Conservation (phyloP, 2,797 vertebrate genomes). For the Sternarchorhynchus goeldii region DNA sequence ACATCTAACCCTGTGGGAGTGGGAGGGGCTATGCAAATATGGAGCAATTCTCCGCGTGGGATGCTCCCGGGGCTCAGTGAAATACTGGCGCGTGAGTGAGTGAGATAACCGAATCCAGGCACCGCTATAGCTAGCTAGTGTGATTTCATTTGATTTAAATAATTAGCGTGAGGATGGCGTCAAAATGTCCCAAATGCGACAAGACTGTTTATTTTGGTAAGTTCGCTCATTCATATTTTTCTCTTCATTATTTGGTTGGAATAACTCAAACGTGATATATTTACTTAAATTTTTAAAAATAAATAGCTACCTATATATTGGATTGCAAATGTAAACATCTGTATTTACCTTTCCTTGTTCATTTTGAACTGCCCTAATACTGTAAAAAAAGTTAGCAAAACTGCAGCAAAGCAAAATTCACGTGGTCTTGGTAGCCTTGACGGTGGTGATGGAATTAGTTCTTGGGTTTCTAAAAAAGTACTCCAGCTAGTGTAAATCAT, state of each 20-base stretch:
- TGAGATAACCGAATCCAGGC: constrained; percentile 50
- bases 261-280: neutral
- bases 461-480: neutral
- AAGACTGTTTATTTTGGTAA: constrained; percentile 98
- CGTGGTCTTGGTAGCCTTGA: neutral
- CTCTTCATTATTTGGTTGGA: neutral
- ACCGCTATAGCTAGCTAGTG: too few species aligned
- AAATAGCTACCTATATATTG: too few species aligned
- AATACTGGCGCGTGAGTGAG: constrained; percentile 40
- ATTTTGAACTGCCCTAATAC: too few species aligned
- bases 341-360: too few species aligned
- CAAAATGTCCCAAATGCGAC: constrained; percentile 95
- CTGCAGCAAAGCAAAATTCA: neutral
- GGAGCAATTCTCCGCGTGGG: constrained; percentile 57
- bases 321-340: too few species aligned
- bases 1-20: neutral
- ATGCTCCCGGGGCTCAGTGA: constrained; percentile 58
- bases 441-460: neutral
- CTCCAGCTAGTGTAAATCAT: too few species aligned
- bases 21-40: constrained; percentile 73
- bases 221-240: constrained; percentile 52
- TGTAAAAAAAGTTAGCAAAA: neutral
- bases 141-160: constrained; percentile 48
- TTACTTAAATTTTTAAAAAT: too few species aligned
- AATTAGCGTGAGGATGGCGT: constrained; percentile 78